Evolutionary conservation across 2,888 invertebrate species (phyloP).

Genomic region (Xylophagus ater): DNA sequence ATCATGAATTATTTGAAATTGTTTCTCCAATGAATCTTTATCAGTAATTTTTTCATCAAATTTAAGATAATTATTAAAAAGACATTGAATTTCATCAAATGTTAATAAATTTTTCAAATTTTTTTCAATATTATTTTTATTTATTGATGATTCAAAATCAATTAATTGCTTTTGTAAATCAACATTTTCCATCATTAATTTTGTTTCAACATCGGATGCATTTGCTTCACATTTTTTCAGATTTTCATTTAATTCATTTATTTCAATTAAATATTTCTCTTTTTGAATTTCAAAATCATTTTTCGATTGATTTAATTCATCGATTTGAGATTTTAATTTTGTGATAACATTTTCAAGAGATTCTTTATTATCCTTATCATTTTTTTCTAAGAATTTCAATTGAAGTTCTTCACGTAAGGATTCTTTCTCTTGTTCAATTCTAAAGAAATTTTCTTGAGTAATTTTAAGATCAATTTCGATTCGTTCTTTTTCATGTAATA

Average conservation of each 20-base stretch:
- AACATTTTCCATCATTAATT: slow-evolving; percentile 22
- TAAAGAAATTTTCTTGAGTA: too few relatives aligned
- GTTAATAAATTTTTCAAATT: slow-evolving; percentile 10
- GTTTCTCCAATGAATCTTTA: slow-evolving; percentile 24
- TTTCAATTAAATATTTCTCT: slow-evolving; percentile 11
- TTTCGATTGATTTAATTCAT: neutral
- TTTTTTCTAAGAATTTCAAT: neutral
- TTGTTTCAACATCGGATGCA: slow-evolving; percentile 22
- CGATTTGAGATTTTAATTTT: neutral
- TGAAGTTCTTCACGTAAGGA: neutral
- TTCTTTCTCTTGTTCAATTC: neutral
- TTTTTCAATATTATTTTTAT: slow-evolving; percentile 11
- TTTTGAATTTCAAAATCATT: neutral
- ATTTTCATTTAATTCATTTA: slow-evolving; percentile 21
- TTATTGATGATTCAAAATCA: slow-evolving; percentile 29
- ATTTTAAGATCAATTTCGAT: too few relatives aligned
- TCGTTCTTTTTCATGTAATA: too few relatives aligned
- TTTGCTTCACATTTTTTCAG: slow-evolving; percentile 20
- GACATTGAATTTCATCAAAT: slow-evolving; percentile 23
- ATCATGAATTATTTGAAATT: slow-evolving; percentile 46
- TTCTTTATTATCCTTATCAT: neutral
- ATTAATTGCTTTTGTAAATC: slow-evolving; percentile 28
- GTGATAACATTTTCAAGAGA: slow-evolving; percentile 2
- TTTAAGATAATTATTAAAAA: slow-evolving; percentile 25
- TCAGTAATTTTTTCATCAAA: slow-evolving; percentile 19